Evolutionary conservation across 2,888 invertebrate genomes (phyloP).

Genomic region (Torymus tubicola): DNA sequence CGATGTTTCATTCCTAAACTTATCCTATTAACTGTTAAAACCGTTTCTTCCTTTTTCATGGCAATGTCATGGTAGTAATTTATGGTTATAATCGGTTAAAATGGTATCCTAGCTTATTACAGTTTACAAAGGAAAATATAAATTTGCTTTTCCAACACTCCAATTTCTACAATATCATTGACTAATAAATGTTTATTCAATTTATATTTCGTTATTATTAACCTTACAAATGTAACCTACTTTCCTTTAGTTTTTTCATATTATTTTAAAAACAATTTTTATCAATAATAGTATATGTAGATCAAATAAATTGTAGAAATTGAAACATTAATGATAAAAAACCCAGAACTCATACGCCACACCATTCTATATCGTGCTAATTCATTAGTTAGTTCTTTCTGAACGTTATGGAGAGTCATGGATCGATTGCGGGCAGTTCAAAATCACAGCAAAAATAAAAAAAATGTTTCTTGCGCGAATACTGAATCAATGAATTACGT

Average conservation of each 20-base stretch:
- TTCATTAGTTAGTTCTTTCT: conserved; percentile 16
- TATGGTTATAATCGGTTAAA: conserved; percentile 33
- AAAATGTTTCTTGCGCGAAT: conserved; percentile 47
- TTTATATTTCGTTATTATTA: neutral
- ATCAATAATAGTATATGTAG: neutral
- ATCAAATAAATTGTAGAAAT: conserved; percentile 8
- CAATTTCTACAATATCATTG: conserved; percentile 7
- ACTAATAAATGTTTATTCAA: conserved; percentile 3
- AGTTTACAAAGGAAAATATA: conserved; percentile 43
- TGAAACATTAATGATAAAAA: conserved; percentile 6
- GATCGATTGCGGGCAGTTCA: conserved; percentile 30
- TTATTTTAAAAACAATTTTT: neutral
- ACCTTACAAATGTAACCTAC: neutral
- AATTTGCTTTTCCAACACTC: conserved; percentile 26
- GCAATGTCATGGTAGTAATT: conserved; percentile 41
- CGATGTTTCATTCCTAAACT: conserved; percentile 20
- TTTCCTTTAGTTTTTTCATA: too few relatives aligned
- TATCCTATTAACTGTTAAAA: conserved; percentile 44
- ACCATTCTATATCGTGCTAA: conserved; percentile 18
- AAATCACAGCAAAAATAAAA: conserved; percentile 63
- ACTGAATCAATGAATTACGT: conserved; percentile 57
- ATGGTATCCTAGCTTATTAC: conserved; percentile 24
- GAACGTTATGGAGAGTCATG: conserved; percentile 30
- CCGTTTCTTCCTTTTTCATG: conserved; percentile 24
- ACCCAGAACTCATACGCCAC: neutral